These are phyloP conservation scores for Capreolus pygargus DNA, from an alignment of 2,113 vertebrate genomes.

Conservation along the genomic window DNA sequence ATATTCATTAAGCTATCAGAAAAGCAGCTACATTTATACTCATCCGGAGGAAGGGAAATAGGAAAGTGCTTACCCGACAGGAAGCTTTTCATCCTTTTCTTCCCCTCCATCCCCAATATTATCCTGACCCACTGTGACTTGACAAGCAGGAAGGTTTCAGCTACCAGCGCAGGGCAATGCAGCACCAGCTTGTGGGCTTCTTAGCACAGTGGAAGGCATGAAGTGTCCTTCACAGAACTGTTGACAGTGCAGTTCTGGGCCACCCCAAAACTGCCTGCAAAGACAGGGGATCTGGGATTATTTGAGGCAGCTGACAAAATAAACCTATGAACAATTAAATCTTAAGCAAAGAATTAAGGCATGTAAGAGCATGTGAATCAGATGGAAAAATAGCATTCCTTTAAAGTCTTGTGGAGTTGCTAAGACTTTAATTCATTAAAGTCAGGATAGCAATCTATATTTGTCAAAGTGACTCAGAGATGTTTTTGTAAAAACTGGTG, in stretches of 20 bases:
- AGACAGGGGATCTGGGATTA: background rate
- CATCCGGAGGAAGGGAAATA: background rate
- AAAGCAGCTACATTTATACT: background rate
- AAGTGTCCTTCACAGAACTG: conserved; percentile 78
- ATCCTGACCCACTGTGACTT: conserved; percentile 84
- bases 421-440: background rate
- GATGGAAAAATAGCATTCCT: background rate
- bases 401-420: background rate
- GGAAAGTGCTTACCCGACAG: background rate
- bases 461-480: background rate
- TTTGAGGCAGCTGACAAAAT: background rate
- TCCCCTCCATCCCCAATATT: conserved; percentile 72
- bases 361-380: background rate
- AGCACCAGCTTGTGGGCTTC: conserved; percentile 87
- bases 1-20: background rate
- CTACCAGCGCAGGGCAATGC: conserved; percentile 86
- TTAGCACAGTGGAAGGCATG: conserved; percentile 82
- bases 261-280: conserved; percentile 85
- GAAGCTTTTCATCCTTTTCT: conserved; percentile 6
- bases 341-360: background rate
- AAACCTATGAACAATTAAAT: background rate
- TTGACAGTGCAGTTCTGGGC: conserved; percentile 85
- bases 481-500: background rate
- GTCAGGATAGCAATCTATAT: background rate
- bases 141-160: conserved; percentile 86